These are phyloP conservation scores for Drosophila sechellia DNA, from an alignment of 1,140 invertebrate species.

Conservation along the genomic window DNA sequence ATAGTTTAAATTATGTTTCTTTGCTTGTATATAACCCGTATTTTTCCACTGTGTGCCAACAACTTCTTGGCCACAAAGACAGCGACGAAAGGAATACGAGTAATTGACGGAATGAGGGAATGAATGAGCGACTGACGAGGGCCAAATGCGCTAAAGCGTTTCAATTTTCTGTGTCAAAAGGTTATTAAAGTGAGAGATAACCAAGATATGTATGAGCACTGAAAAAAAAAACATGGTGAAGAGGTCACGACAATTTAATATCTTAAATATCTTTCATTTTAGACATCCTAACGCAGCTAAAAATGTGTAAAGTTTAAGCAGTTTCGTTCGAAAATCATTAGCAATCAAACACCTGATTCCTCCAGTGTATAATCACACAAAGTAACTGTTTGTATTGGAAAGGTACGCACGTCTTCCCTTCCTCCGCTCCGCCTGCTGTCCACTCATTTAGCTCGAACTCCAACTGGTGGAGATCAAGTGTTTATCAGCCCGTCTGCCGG, in stretches of 20 bases:
- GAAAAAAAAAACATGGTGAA: not conserved
- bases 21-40: no score
- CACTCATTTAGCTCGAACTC: slow-evolving; percentile 25
- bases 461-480: slow-evolving; percentile 43
- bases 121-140: slow-evolving; percentile 28
- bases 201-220: slow-evolving; percentile 33
- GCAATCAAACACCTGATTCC: not conserved
- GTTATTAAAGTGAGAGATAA: slow-evolving; percentile 71
- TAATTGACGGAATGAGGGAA: slow-evolving; percentile 27
- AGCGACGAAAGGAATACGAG: not conserved
- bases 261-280: no score
- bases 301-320: accelerated
- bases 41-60: not conserved
- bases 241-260: no score
- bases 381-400: slow-evolving; percentile 7
- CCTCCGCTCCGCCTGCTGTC: slow-evolving; percentile 21
- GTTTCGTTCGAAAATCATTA: no score
- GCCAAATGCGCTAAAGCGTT: slow-evolving; percentile 71
- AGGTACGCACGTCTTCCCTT: slow-evolving; percentile 39
- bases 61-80: no score
- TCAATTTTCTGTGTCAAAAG: slow-evolving; percentile 78
- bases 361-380: not conserved
- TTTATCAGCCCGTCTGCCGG: slow-evolving; percentile 35
- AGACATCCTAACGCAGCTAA: no score
- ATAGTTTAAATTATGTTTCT: no score